phyloP scores from a whole-genome alignment of 2,113 vertebrate genomes.

The human (Homo sapiens) region GRCh38 chr1:180749501-180750000 shows the following conservation, averaged over 20 bases:
- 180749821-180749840: slow-evolving; percentile 39
- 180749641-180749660: not conserved
- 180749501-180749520: not conserved
- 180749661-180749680: not conserved
- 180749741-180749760: not conserved
- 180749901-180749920: not conserved
- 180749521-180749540: not conserved
- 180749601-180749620: not conserved
- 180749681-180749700: not conserved
- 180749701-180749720: not conserved
- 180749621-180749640: not conserved
- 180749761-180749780: slow-evolving; percentile 2
- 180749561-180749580: slow-evolving; percentile 6
- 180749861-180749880: not conserved
- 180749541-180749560: not conserved
- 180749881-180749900: not conserved
- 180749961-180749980: not conserved
- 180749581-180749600: not conserved
- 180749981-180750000: not conserved
- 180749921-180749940: not conserved
- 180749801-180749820: not conserved
- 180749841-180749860: not conserved
- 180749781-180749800: slow-evolving; percentile 2
- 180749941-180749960: slow-evolving; percentile 24
- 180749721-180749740: not conserved